phyloP scores from a whole-genome alignment of 2,888 invertebrate species.

The Nomada goodeniana region DNA sequence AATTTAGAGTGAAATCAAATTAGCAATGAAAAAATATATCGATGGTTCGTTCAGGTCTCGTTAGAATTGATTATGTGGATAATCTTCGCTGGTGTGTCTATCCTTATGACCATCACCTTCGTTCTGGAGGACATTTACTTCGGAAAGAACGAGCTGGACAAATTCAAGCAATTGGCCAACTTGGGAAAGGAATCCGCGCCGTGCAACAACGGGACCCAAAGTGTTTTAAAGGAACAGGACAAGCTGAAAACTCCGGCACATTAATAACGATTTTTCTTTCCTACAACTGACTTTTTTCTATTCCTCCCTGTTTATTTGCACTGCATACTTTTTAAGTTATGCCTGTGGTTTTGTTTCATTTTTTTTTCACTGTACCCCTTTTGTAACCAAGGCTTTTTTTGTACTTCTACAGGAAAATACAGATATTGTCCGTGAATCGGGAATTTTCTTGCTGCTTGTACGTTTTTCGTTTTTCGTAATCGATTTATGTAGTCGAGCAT shows the following conservation, averaged over 20 bases:
- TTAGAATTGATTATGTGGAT: conserved; percentile 74
- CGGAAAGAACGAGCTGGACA: conserved; percentile 8
- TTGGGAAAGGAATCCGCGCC: neutral
- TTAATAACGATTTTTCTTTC: neutral
- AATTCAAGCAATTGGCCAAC: neutral
- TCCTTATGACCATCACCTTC: conserved; percentile 68
- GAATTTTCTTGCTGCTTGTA: neutral
- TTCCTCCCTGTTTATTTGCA: neutral
- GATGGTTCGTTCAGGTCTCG: conserved; percentile 61
- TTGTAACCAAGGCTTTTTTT: neutral
- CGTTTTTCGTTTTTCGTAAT: neutral
- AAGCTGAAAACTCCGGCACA: neutral
- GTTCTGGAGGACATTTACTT: conserved; percentile 69
- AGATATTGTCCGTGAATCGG: neutral
- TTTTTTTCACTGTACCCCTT: neutral
- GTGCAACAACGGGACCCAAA: neutral
- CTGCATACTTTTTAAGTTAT: too few species aligned
- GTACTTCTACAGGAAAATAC: conserved; percentile 11
- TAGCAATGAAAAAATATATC: neutral
- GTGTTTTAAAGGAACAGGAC: neutral
- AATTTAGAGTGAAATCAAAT: neutral
- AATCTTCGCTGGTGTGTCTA: conserved; percentile 75
- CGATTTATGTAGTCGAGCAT: too few species aligned
- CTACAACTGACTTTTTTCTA: neutral
- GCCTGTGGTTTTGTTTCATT: neutral